Base-by-base conservation (phyloP, 2,113 vertebrate genomes). In the Sarotherodon lohbergeri region DNA sequence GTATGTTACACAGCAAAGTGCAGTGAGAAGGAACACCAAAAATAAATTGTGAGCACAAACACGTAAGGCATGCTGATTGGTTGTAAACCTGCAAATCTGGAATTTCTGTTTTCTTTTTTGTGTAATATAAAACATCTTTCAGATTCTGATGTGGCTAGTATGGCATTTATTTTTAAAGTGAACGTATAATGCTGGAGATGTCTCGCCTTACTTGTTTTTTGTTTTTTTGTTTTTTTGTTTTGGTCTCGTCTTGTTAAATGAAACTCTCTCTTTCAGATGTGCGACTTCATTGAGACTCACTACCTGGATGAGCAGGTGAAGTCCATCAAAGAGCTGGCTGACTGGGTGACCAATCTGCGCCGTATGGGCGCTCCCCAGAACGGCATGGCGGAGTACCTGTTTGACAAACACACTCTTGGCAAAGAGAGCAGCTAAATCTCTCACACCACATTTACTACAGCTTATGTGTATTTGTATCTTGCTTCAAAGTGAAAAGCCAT, bases 291-390 rank as follows among this genome's bases (percentile, higher is more conserved):
- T 10, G 98, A 99, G 96, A 98, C 97, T 0, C 97, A 99, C 94
- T 99, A 98, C 95, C 96, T 99, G 96, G 97, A 98, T 5, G 98
- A 99, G 90, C 98, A 99, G 94, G 98, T 99, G 82, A 98, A 99
- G 82, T 94, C 98, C 91, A 99, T 99, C 94, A 99, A 99, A 90
- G 96, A 99, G 86, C 94, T 99, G 92, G 97, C 95, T 24, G 98
- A 99, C 95, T 96, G 98, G 1, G 97, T 99, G 83, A 97, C 98
- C 96, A 99, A 99, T 96, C 93, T 99, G 95, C 96, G 97, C 61
- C 97, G 96, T 94, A 97, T 99, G 98, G 98, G 98, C 32, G 98
- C 98, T n/a, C 98, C 98, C 1, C 96, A 97, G 43, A 96, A 97
- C 0, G 98, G 98, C 95, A 96, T 99, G 97, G 98, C 98, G 0